Evolutionary conservation across 2,113 vertebrate genomes (phyloP), one percentile per base, ranked within the genome.

Genomic region (Protomyctophum bolini): DNA sequence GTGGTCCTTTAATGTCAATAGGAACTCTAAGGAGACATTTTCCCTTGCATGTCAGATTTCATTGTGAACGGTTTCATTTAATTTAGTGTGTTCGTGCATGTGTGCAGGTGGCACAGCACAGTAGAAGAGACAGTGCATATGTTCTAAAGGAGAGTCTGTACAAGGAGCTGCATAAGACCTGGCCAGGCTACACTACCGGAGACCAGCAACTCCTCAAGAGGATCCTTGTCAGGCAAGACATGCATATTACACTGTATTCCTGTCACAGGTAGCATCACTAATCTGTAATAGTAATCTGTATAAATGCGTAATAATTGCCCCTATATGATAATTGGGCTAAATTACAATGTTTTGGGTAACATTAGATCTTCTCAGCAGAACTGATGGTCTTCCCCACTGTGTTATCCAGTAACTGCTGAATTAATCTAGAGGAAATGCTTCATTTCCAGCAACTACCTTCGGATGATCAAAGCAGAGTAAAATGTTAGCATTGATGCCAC

Each of bases 161-260:
- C 83, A 95, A 94, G 63, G 96, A 96, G 0, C 89, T 98, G 74
- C 95, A 95, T 88, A 95, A 93, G 84, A 95, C 97, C 89, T 98
- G 97, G 97, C 95, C 95, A 0, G 97, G 97, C 76, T 98, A 98
- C 90, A 94, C 92, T 0, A 87, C 95, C 56, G 95, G 94, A 8
- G 97, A 98, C 80, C 96, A 95, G 85, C 95, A 96, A 81, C 87
- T 97, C 58, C 90, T 98, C 4, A 95, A 95, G 76, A 93, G 95
- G 11, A 92, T 96, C 73, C 95, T 97, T 0, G 91, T 95, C 80
- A 92, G 96, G 97, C 97, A 94, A 80, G 8, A 5, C 5, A 0
- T 21, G 21, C 21, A 59, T 14, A 58, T 8, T 21, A 58, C 8
- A 28, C 7, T 15, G 28, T 58, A 49, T 49, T 8, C 48, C 48